A percentile compares a stretch with the other conserved stretches of the same genome.
Evolutionary conservation across 2,888 invertebrate species (phyloP).

Genomic region (Sturmia bella): DNA sequence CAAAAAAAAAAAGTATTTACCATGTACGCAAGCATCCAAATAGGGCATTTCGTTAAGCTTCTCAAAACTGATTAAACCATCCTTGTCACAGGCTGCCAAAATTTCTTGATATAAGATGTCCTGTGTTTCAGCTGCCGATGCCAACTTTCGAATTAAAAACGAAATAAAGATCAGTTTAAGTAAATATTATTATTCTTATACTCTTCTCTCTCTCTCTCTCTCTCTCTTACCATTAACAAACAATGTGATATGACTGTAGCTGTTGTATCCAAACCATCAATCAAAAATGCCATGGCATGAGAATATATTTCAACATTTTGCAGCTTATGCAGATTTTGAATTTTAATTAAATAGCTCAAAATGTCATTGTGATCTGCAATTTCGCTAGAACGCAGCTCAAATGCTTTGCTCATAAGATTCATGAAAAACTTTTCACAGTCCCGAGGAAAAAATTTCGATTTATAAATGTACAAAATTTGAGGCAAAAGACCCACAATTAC

Average conservation of each 20-base stretch:
- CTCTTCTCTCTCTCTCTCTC: too few relatives aligned
- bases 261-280: slow-evolving; percentile 81
- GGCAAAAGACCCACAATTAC: slow-evolving; percentile 77
- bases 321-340: slow-evolving; percentile 76
- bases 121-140: slow-evolving; percentile 75
- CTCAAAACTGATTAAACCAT: slow-evolving; percentile 75
- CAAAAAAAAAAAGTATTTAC: slow-evolving; percentile 70
- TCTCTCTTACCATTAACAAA: slow-evolving; percentile 75
- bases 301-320: slow-evolving; percentile 75
- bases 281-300: slow-evolving; percentile 80
- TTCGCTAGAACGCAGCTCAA: slow-evolving; percentile 72
- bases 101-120: slow-evolving; percentile 76
- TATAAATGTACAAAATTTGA: slow-evolving; percentile 73
- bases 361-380: slow-evolving; percentile 77
- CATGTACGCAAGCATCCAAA: slow-evolving; percentile 79
- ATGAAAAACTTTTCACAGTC: slow-evolving; percentile 85
- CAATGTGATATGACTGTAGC: slow-evolving; percentile 78
- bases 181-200: too few relatives aligned
- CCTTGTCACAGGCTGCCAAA: slow-evolving; percentile 58
- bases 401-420: slow-evolving; percentile 74
- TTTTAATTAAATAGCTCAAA: slow-evolving; percentile 77
- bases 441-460: slow-evolving; percentile 77
- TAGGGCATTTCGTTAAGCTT: slow-evolving; percentile 77
- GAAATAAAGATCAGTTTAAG: not conserved
- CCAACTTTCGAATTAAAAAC: slow-evolving; percentile 72